phyloP scores from a whole-genome alignment of 2,113 vertebrate species.

The Coracopsis vasa region DNA sequence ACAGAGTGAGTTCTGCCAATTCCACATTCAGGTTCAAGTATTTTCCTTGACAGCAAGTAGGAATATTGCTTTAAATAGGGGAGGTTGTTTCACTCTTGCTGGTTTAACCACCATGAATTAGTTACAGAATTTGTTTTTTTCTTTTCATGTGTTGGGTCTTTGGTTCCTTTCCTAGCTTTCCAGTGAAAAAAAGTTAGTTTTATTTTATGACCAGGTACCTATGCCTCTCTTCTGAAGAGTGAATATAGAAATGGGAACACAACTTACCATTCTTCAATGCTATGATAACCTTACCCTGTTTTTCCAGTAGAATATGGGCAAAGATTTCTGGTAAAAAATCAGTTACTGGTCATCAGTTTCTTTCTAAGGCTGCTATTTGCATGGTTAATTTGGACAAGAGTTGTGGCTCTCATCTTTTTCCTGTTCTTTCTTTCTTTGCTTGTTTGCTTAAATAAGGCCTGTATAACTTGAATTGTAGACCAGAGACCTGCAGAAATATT shows the following conservation, averaged over 20 bases:
- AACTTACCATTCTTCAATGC: rapidly evolving
- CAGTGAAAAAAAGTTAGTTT: background rate
- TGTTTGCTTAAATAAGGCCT: background rate
- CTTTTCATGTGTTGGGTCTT: background rate
- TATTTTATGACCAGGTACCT: background rate
- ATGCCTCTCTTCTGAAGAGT: background rate
- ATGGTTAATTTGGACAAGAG: background rate
- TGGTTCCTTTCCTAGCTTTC: background rate
- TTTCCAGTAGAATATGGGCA: background rate
- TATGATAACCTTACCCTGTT: background rate
- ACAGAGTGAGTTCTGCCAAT: background rate
- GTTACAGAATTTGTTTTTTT: background rate
- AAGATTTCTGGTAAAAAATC: background rate
- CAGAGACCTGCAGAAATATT: background rate
- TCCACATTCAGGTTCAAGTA: background rate
- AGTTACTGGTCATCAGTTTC: background rate
- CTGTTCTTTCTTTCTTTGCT: background rate
- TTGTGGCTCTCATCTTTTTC: background rate
- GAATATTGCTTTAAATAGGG: background rate
- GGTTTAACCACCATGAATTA: background rate
- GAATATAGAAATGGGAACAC: background rate
- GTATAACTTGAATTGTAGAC: background rate
- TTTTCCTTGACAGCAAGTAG: background rate
- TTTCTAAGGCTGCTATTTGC: background rate
- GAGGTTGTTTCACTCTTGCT: background rate